phyloP scores from a whole-genome alignment of 1,140 invertebrate species.

The Choristoneura fumiferana region DNA sequence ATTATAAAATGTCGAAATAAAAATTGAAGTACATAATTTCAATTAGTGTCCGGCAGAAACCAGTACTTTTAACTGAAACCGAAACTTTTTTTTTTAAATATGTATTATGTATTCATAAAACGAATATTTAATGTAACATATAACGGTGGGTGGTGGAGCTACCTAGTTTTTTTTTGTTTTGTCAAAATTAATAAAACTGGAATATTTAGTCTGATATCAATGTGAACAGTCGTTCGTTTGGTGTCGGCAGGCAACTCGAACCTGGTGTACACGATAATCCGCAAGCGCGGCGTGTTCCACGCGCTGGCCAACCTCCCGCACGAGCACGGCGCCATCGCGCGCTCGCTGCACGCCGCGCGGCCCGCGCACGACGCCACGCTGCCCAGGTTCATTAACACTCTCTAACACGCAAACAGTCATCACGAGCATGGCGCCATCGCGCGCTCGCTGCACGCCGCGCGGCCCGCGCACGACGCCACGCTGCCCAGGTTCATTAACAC shows the following conservation, averaged over 20 bases:
- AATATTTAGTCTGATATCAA: too few relatives aligned
- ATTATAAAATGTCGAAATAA: too few relatives aligned
- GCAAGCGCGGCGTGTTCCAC: slow-evolving; percentile 98
- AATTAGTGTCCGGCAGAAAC: too few relatives aligned
- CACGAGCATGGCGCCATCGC: slow-evolving; percentile 94
- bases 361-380: slow-evolving; percentile 21
- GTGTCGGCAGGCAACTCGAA: slow-evolving; percentile 92
- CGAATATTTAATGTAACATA: too few relatives aligned
- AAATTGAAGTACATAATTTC: too few relatives aligned
- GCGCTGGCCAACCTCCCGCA: slow-evolving; percentile 96
- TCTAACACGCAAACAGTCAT: slow-evolving; percentile 85
- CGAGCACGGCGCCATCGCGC: slow-evolving; percentile 93
- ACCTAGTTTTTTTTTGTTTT: too few relatives aligned
- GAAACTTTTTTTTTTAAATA: too few relatives aligned
- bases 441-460: slow-evolving; percentile 81
- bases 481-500: slow-evolving; percentile 40
- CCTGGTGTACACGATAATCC: slow-evolving; percentile 98
- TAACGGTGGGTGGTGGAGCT: too few relatives aligned
- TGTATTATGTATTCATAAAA: too few relatives aligned
- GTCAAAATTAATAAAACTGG: too few relatives aligned
- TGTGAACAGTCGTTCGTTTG: too few relatives aligned
- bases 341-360: slow-evolving; percentile 80
- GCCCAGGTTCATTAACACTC: not conserved
- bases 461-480: slow-evolving; percentile 22
- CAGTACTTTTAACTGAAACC: too few relatives aligned